A percentile compares a stretch with the other conserved stretches of the same genome.
phyloP scores from a whole-genome alignment of 2,113 vertebrate species.

The Asarcornis scutulata region DNA sequence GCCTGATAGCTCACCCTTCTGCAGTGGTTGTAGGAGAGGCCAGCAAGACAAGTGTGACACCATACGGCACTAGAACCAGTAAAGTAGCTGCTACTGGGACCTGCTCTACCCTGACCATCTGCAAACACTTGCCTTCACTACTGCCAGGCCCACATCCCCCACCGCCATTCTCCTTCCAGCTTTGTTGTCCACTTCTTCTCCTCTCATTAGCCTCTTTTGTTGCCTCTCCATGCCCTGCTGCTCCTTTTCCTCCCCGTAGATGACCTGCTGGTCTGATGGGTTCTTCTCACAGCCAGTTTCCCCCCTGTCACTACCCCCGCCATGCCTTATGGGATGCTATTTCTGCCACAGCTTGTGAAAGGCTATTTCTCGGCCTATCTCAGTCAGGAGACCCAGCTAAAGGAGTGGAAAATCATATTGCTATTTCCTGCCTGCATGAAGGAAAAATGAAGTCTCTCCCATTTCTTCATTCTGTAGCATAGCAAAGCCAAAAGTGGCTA shows the following conservation, averaged over 20 bases:
- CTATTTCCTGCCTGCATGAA: slow-evolving; percentile 6
- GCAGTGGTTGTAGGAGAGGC: too few species aligned
- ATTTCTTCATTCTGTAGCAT: slow-evolving; percentile 16
- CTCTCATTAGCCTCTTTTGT: neutral
- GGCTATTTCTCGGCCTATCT: neutral
- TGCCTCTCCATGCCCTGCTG: neutral
- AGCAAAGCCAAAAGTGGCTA: slow-evolving; percentile 32
- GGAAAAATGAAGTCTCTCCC: slow-evolving; percentile 1
- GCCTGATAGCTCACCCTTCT: fast-evolving
- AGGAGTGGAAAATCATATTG: slow-evolving; percentile 36
- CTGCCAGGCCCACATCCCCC: neutral
- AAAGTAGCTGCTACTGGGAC: neutral
- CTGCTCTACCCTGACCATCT: neutral
- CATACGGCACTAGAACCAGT: fast-evolving
- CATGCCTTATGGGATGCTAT: neutral
- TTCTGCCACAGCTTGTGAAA: neutral
- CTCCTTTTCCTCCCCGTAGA: neutral
- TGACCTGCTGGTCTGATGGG: neutral
- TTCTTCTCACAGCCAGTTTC: neutral
- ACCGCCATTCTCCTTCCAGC: fast-evolving
- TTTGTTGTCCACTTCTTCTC: neutral
- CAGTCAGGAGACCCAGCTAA: neutral
- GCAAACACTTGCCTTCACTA: neutral
- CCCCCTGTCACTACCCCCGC: neutral
- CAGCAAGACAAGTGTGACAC: neutral